Conservation (phyloP, 2,113 vertebrate species). For the Leucopternis melanops region DNA sequence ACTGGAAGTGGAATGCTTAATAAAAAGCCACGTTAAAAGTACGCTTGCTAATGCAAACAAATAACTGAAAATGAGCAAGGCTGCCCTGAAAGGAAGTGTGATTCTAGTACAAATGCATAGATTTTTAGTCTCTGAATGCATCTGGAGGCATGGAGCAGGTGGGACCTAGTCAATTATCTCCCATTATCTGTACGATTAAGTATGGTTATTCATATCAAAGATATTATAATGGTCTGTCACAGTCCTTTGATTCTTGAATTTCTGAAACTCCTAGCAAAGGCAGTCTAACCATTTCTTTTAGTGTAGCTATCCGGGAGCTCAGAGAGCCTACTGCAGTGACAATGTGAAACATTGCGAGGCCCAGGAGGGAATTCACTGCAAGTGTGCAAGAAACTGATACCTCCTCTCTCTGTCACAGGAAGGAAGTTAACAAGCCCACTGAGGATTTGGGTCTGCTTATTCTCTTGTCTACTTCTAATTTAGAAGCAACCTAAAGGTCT, state of each 20-base stretch:
- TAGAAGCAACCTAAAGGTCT: neutral
- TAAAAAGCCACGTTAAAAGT: neutral
- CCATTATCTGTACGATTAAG: neutral
- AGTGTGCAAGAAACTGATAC: neutral
- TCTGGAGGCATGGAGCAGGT: neutral
- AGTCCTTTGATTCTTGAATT: neutral
- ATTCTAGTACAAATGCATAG: neutral
- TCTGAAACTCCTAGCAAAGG: neutral
- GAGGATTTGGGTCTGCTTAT: neutral
- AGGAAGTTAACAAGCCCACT: neutral
- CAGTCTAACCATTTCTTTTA: neutral
- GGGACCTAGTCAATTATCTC: neutral
- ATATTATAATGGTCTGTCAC: neutral
- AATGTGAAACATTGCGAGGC: neutral
- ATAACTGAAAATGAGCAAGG: neutral
- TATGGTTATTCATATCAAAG: neutral
- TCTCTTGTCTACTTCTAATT: neutral
- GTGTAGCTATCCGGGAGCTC: neutral
- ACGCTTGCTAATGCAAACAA: neutral
- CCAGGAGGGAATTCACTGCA: neutral
- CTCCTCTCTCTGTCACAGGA: neutral
- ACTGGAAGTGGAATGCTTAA: neutral
- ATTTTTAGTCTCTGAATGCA: neutral
- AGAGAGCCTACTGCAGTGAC: neutral
- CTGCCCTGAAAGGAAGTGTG: neutral